Base-by-base conservation (phyloP, 2,888 invertebrate species). In the Microctonus aethiopoides region DNA sequence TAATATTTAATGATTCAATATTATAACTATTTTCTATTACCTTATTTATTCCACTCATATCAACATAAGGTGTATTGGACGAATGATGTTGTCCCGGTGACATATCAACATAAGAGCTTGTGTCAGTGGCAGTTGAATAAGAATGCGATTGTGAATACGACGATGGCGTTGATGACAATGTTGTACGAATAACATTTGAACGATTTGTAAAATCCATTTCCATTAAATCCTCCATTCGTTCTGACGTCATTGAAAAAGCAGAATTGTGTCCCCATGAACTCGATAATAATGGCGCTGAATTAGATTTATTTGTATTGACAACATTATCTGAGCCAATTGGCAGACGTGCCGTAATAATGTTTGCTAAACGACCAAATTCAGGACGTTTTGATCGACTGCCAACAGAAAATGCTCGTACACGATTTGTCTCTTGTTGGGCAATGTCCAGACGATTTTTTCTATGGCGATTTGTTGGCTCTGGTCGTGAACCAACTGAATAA, bases 401-500 rank as follows among this genome's bases (percentile, higher is more conserved):
- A 63, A 94, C 93, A 67, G 94, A 94, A 87, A 92, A 94, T 6
- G 94, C 94, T 77, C 94, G 89, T 57, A 91, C 92, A 65, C 94
- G 88, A 46, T 89, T 87, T 41, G 87, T 85, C 77, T 89, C 89
- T 76, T 86, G 84, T 64, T 82, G 85, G 54, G 82, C 73, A 71
- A 86, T 81, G 64, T 87, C 87, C 77, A 85, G 76, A 71, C 87
- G 87, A 77, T 87, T 87, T 75, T 86, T 86, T 22, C 86, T 81
- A 76, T 86, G 83, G 80, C 89, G 88, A 84, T 89, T 91, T 9
- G 88, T 88, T 71, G 90, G 89, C 75, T 93, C 92, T 2, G 94
- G 93, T 76, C 93, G 90, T 67, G 95, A 95, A 24, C 96, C 96
- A 74, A 96, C 93, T 29, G 95, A 95, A 87, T 95, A 95, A 0